Evolutionary conservation across 1,140 invertebrate genomes (phyloP), one percentile per base, ranked within the genome.

Genomic region (Ridgeia piscesae): DNA sequence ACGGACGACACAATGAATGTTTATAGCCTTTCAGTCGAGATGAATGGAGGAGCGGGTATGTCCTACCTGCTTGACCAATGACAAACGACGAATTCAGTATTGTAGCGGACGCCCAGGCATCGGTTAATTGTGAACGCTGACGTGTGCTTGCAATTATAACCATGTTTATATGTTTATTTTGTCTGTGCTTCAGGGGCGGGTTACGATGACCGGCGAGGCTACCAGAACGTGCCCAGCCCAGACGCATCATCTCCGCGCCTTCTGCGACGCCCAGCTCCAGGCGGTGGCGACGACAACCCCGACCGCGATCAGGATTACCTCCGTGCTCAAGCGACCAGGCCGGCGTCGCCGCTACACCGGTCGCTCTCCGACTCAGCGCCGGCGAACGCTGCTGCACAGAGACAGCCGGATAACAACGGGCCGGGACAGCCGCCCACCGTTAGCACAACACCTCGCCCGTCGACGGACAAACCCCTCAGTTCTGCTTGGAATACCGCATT

Each of bases 401-500:
- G 58, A 77, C 58, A 77, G 2, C 58, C 58, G 17, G 58, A 77
- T 77, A 77, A 77, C 27, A 77, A 77, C 58, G 58, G 58, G 58
- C 58, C 58, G 58, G 27, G 42, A 42, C 42, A 42, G 42, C 42
- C 58, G 27, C 58, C 58, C 58, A 31, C 27, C 27, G 58, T 77
- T 77, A 77, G 58, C 27, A 77, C 14, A 27, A 77, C 58, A 77
- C 58, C 58, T 77, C 58, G 58, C 58, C 58, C 58, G 58, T 77
- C 58, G 14, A 77, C 58, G 58, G 58, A 95, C 35, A 96, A 95
- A 93, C 96, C 96, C 33, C 93, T 96, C 88, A 95, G 95, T 27
- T 94, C 94, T 92, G 96, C 96, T 93, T 96, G 96, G 96, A 94
- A 96, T 93, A 95, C 95, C 89, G 96, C 96, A 17, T 94, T 96